These are phyloP conservation scores for Porphyrio hochstetteri DNA, from an alignment of 2,113 vertebrate genomes.

Conservation along the genomic window DNA sequence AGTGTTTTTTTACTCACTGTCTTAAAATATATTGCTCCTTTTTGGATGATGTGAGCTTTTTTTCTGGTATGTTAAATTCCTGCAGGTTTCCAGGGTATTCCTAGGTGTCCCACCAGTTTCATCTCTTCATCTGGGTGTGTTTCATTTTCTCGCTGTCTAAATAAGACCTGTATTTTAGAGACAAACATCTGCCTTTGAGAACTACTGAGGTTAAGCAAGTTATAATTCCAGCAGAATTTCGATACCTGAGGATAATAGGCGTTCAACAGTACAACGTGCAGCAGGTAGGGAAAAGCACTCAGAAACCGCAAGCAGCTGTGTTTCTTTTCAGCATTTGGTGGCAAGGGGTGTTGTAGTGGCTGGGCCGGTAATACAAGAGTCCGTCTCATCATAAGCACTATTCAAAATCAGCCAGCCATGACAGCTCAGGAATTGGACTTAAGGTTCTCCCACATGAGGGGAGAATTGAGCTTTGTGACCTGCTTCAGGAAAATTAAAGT, in stretches of 20 bases:
- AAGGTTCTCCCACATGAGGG: constrained; percentile 28
- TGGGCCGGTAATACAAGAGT: neutral
- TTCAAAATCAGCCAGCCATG: constrained; percentile 25
- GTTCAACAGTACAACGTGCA: neutral
- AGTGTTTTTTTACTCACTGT: neutral
- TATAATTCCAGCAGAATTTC: constrained; percentile 27
- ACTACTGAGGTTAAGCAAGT: neutral
- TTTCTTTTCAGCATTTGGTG: neutral
- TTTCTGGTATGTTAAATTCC: neutral
- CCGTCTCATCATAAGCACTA: constrained; percentile 1
- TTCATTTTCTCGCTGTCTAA: neutral
- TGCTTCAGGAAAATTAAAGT: constrained; percentile 40
- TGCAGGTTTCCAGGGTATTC: neutral
- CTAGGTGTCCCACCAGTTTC: neutral
- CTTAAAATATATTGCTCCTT: neutral
- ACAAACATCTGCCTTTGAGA: neutral
- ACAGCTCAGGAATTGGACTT: constrained; percentile 32
- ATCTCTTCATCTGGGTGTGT: neutral
- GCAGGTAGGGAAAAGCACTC: neutral
- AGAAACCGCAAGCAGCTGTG: neutral
- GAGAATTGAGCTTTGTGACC: constrained; percentile 43
- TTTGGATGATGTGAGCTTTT: neutral
- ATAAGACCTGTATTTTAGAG: neutral
- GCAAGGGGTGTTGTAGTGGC: neutral
- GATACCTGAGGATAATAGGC: neutral